Evolutionary conservation across 92 coral and sea anemone species (phyloP), one percentile per base, ranked within the genome.

Genomic region (Epizoanthus scotinus): DNA sequence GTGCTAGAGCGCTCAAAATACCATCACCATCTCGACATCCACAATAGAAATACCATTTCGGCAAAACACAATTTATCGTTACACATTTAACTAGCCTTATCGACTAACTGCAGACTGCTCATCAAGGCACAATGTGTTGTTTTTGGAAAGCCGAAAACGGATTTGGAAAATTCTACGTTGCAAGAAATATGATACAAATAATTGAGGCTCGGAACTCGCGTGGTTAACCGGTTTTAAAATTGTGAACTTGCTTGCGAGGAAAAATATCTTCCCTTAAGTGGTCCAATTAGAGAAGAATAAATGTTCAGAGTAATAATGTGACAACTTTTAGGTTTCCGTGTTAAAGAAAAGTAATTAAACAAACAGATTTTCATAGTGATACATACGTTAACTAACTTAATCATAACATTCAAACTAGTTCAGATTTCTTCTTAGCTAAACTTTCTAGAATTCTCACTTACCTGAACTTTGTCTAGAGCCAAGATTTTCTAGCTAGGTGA

Each of bases 321-420:
- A 6, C 9, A 47, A 47, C 52, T 47, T 47, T 10, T 47, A 47
- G 52, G 52, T 47, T 47, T 47, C 52, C 52, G 52, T 47, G 52
- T 47, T 47, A 36, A 59, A 14, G 73, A 62, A 73, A 18, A 83
- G 69, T 83, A 71, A 60, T 83, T 71, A 83, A 79, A 49, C 57
- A 72, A 79, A 71, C 73, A 83, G 52, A 8, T 47, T 47, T n/a
- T n/a, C n/a, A n/a, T n/a, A n/a, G n/a, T n/a, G n/a, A n/a, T n/a
- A n/a, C n/a, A n/a, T n/a, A n/a, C n/a, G n/a, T n/a, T n/a, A n/a
- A n/a, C n/a, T n/a, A n/a, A n/a, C n/a, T n/a, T n/a, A n/a, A n/a
- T n/a, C n/a, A n/a, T n/a, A n/a, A 47, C 52, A 47, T 13, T 47
- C 2, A 10, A 47, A 47, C 52, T 47, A 47, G 13, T 47, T 0